These are phyloP conservation scores for Pelusios castaneus DNA, from an alignment of 2,113 vertebrate species.

Conservation along the genomic window DNA sequence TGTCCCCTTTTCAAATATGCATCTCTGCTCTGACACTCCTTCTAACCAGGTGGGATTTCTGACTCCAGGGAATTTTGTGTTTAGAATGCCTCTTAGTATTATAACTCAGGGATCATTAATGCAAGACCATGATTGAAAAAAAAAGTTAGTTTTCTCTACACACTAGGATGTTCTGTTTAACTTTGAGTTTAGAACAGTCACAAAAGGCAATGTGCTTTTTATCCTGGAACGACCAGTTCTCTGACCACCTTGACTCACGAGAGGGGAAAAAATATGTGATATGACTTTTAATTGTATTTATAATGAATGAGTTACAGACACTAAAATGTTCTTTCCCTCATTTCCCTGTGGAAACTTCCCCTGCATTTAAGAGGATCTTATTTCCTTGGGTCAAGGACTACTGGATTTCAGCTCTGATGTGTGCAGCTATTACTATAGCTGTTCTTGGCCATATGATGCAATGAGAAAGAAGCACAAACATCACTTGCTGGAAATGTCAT, in stretches of 20 bases:
- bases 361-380: not conserved
- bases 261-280: not conserved
- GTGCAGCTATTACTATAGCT: not conserved
- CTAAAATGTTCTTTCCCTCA: not conserved
- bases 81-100: not conserved
- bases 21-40: constrained; percentile 24
- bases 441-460: not conserved
- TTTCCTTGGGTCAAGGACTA: not conserved
- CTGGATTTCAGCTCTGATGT: not conserved
- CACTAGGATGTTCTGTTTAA: constrained; percentile 10
- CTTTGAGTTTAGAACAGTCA: not conserved
- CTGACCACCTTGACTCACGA: constrained; percentile 7
- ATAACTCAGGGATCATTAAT: not conserved
- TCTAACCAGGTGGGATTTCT: not conserved
- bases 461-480: not conserved
- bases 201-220: not conserved
- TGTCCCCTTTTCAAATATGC: not conserved
- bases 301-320: not conserved
- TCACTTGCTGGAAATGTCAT: not conserved
- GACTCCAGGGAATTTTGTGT: not conserved
- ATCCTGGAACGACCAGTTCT: not conserved
- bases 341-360: not conserved
- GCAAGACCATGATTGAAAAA: not conserved
- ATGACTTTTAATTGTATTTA: not conserved
- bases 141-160: not conserved